Percentiles rank a stretch among this genome's conserved stretches.
phyloP scores from a whole-genome alignment of 2,797 vertebrate species.

The Xiphophorus birchmanni region DNA sequence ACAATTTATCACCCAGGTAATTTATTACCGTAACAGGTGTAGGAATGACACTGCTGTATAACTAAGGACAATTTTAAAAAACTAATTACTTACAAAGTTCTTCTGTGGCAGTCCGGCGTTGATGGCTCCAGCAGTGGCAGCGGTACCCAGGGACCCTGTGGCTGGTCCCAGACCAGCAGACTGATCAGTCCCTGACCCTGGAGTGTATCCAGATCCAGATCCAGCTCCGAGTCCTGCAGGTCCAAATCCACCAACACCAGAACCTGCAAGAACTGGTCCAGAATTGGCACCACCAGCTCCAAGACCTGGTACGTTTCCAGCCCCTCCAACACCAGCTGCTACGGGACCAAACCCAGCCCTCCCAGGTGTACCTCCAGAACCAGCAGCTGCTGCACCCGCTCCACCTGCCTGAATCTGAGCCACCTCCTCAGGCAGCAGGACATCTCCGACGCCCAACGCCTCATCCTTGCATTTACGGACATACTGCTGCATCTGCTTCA shows the following conservation, averaged over 20 bases:
- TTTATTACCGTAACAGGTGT: too few species aligned
- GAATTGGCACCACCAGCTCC: not conserved
- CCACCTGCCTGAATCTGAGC: constrained; percentile 51
- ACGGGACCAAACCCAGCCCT: constrained; percentile 3
- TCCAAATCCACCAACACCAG: constrained; percentile 29
- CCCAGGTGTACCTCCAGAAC: constrained; percentile 27
- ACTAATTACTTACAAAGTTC: constrained; percentile 85
- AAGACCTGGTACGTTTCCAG: constrained; percentile 39
- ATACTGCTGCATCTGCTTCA: constrained; percentile 94
- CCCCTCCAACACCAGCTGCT: not conserved
- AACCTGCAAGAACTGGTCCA: constrained; percentile 31
- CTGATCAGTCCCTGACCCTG: constrained; percentile 54
- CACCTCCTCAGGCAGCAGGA: constrained; percentile 89
- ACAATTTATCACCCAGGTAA: too few species aligned
- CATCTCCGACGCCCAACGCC: constrained; percentile 92
- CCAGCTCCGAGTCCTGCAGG: not conserved
- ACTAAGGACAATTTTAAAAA: not conserved
- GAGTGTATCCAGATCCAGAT: constrained; percentile 8
- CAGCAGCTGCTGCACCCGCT: constrained; percentile 16
- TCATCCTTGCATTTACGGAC: constrained; percentile 97
- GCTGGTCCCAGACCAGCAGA: constrained; percentile 22
- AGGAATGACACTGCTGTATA: not conserved
- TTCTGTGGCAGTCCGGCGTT: constrained; percentile 63
- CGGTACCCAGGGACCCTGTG: constrained; percentile 78
- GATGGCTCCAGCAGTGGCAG: constrained; percentile 77